Evolutionary conservation across 2,888 invertebrate genomes (phyloP).

Genomic region (Pachymerium ferrugineum): DNA sequence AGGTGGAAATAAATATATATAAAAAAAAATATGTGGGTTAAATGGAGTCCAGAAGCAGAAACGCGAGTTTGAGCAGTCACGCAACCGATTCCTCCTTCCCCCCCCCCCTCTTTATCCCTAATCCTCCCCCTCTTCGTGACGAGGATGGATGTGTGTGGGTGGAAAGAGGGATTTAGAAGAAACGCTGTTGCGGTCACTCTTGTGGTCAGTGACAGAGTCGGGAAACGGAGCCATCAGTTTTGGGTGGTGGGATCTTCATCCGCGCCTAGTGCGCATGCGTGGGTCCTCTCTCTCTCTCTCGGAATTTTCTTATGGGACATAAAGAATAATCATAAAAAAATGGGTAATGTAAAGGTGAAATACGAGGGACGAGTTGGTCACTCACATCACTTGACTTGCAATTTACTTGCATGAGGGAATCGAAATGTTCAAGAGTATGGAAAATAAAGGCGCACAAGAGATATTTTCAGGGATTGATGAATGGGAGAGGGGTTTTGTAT

Average conservation of each 20-base stretch:
- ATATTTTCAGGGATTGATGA: not conserved
- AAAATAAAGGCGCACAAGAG: not conserved
- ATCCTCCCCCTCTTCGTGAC: not conserved
- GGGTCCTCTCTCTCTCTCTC: not conserved
- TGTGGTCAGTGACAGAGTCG: slow-evolving; percentile 15
- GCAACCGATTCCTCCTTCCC: not conserved
- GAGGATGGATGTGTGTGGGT: slow-evolving; percentile 6
- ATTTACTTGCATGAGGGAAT: not conserved
- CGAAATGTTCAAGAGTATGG: not conserved
- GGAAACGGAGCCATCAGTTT: not conserved
- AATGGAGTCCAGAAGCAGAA: slow-evolving; percentile 1
- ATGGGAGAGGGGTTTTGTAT: not conserved
- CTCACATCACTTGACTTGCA: not conserved
- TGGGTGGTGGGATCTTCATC: not conserved
- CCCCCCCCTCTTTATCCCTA: not conserved
- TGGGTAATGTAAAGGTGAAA: not conserved
- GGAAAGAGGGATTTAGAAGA: slow-evolving; percentile 12
- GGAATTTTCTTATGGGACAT: not conserved
- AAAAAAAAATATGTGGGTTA: not conserved
- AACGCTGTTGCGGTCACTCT: slow-evolving; percentile 18
- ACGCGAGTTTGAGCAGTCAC: slow-evolving; percentile 5
- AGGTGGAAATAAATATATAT: not conserved
- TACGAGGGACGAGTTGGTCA: slow-evolving; percentile 10
- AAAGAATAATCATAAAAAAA: not conserved
- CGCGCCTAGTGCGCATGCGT: not conserved